Evolutionary conservation across 2,888 invertebrate species (phyloP), one percentile per base, ranked within the genome.

Genomic region (Lasiommata megera): DNA sequence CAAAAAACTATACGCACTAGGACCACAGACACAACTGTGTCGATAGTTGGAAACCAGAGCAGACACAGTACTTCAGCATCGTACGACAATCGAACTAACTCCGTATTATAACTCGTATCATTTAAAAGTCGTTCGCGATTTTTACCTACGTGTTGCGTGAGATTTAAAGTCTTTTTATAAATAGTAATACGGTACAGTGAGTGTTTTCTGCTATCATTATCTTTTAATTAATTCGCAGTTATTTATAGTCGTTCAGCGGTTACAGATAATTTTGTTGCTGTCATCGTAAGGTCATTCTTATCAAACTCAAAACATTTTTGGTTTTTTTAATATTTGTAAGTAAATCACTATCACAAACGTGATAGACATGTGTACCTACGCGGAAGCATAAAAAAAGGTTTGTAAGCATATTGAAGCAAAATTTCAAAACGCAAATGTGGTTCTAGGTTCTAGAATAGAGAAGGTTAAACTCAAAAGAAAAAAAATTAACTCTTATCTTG

Each of bases 31-130:
- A 34, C 7, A 46, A 46, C 58, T 47, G 36, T 55, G 54, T 60
- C 41, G 62, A 61, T 66, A 64, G 65, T 56, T 60, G 60, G 59
- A 67, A 69, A 72, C 67, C 67, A 67, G 65, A 67, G 62, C 56
- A 37, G 54, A 37, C 56, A 46, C 51, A 18, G 56, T 47, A 55
- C 63, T 63, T 67, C 67, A 67, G 67, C 67, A 81, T 86, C 85
- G 75, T 81, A 81, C 77, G 82, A 85, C 69, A 66, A 72, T 82
- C 81, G 71, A 70, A 75, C 80, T 83, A 83, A 77, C 72, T 74
- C 69, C 54, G 61, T 61, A 64, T 60, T 63, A 65, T 66, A 64
- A 64, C 53, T 44, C 34, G 56, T 54, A 58, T 59, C 62, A 60
- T 67, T 62, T 41, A 48, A 40, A 54, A 14, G 34, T 36, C 29